Evolutionary conservation across 2,113 vertebrate genomes (phyloP).

Genomic region (Trichechus manatus): DNA sequence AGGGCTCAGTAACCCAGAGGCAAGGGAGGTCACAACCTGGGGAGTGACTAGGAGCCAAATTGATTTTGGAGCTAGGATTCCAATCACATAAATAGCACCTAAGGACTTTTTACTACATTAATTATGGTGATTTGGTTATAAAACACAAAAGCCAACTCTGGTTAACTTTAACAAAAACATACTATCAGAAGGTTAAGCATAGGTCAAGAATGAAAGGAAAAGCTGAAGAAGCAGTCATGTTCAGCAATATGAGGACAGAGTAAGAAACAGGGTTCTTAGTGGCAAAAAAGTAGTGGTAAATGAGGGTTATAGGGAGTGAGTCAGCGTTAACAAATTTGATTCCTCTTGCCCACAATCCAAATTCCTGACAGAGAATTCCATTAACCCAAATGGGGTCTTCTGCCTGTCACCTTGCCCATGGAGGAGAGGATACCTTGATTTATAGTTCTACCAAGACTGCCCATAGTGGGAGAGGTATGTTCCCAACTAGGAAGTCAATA

Average conservation of each 20-base stretch:
- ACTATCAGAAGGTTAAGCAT: background rate
- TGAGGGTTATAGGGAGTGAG: background rate
- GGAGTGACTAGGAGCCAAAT: no score
- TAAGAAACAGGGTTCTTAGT: background rate
- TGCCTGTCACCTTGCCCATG: background rate
- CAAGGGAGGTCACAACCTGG: background rate
- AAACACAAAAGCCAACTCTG: background rate
- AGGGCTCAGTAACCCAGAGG: background rate
- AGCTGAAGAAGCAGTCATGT: background rate
- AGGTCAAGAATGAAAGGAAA: conserved; percentile 36
- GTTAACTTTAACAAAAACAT: background rate
- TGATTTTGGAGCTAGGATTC: background rate
- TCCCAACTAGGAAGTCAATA: conserved; percentile 27
- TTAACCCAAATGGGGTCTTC: background rate
- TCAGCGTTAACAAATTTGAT: conserved; percentile 2
- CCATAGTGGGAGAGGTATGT: background rate
- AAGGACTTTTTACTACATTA: background rate
- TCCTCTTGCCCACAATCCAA: background rate
- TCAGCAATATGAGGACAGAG: background rate
- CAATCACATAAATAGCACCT: background rate
- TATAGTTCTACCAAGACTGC: background rate
- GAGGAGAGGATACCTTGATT: background rate
- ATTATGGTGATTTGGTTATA: background rate
- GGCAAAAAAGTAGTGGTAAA: background rate
- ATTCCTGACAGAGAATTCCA: background rate